These are phyloP conservation scores for Anticlea derivata DNA, from an alignment of 2,888 invertebrate species.

Conservation along the genomic window DNA sequence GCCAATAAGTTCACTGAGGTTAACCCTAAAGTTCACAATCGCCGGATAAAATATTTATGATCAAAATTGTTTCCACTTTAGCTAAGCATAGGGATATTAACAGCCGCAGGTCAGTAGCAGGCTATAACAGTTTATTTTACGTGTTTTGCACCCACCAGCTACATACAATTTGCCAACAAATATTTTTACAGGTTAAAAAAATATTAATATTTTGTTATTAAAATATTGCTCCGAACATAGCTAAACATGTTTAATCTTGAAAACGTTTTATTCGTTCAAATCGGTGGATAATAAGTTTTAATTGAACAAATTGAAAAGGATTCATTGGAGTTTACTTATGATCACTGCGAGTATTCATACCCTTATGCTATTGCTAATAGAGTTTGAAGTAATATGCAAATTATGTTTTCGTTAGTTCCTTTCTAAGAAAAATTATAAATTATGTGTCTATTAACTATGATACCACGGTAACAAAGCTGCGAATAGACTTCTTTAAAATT, in stretches of 20 bases:
- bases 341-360: neutral
- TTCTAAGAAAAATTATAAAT: too few relatives aligned
- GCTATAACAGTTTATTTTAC: slow-evolving; percentile 12
- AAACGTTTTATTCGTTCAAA: neutral
- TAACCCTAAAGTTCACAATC: slow-evolving; percentile 14
- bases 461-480: too few relatives aligned
- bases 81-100: slow-evolving; percentile 21
- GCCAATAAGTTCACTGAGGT: slow-evolving; percentile 9
- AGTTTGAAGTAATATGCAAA: neutral
- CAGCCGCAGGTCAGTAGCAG: slow-evolving; percentile 13
- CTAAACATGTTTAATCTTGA: slow-evolving; percentile 1
- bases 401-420: too few relatives aligned
- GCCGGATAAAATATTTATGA: slow-evolving; percentile 13
- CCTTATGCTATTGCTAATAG: neutral
- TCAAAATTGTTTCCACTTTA: slow-evolving; percentile 16
- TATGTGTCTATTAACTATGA: too few relatives aligned
- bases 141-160: slow-evolving; percentile 10
- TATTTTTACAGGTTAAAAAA: slow-evolving; percentile 9
- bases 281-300: neutral
- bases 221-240: slow-evolving; percentile 2
- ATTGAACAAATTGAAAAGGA: slow-evolving; percentile 4
- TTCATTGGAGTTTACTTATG: neutral
- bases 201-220: too few relatives aligned
- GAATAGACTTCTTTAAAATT: too few relatives aligned
- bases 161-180: slow-evolving; percentile 12